These are phyloP conservation scores for Leguminivora glycinivorella DNA, from an alignment of 1,140 invertebrate species.

Conservation along the genomic window DNA sequence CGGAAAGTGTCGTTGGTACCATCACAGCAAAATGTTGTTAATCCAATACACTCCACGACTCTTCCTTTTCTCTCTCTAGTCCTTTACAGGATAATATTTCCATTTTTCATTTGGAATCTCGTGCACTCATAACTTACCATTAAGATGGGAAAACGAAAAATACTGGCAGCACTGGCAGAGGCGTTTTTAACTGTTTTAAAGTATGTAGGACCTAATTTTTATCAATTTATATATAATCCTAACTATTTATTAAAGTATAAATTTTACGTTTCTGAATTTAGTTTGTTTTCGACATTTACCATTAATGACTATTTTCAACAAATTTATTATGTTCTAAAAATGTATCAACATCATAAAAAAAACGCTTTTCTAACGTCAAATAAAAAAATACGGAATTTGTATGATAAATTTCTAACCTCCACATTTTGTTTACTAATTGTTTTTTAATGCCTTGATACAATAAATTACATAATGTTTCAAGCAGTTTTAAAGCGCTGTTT, in stretches of 20 bases:
- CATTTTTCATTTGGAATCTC: no score
- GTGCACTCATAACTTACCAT: not conserved
- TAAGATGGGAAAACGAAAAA: not conserved
- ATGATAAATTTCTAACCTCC: constrained; percentile 39
- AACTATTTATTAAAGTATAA: no score
- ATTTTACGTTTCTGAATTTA: no score
- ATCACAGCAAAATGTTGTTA: no score
- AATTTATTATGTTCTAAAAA: no score
- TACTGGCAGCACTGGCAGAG: not conserved
- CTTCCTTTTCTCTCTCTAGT: no score
- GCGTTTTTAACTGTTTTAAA: not conserved
- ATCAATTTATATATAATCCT: no score
- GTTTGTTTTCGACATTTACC: no score
- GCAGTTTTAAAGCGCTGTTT: constrained; percentile 32
- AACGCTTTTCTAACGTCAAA: not conserved
- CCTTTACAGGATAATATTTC: no score
- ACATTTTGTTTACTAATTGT: constrained; percentile 31
- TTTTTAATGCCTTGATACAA: constrained; percentile 25
- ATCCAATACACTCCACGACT: no score
- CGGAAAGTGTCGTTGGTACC: no score
- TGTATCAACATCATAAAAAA: not conserved
- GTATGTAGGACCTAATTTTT: not conserved
- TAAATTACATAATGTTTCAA: constrained; percentile 43
- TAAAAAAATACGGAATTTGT: constrained; percentile 4
- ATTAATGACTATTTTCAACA: no score